Conservation (phyloP, 92 coral and sea anemone genomes). For the Parazoanthus darwini region DNA sequence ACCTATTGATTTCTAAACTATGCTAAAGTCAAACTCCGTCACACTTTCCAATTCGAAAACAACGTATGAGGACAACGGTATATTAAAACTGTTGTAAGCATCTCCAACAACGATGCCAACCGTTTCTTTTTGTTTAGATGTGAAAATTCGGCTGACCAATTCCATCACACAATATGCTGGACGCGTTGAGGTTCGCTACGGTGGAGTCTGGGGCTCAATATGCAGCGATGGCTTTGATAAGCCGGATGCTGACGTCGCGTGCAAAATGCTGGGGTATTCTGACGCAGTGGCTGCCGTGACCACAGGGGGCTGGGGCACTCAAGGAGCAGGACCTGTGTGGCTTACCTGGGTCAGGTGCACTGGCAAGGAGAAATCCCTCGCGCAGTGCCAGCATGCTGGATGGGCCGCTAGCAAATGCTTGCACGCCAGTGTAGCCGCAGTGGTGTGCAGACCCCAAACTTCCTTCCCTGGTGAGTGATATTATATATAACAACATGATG, state of each 20-base stretch:
- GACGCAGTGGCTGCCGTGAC: slow-evolving; percentile 9
- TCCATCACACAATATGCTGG: background rate
- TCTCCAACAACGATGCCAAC: too few species aligned
- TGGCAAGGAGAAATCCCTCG: background rate
- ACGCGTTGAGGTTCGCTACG: slow-evolving; percentile 15
- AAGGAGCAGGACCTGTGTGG: slow-evolving; percentile 4
- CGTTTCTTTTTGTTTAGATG: background rate
- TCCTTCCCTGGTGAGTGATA: background rate
- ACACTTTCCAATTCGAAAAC: too few species aligned
- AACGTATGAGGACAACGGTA: too few species aligned
- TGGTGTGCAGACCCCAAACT: background rate
- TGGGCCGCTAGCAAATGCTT: background rate
- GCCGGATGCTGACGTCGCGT: slow-evolving; percentile 1
- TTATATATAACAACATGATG: background rate
- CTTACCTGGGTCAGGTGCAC: background rate
- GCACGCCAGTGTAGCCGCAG: background rate
- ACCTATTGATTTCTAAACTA: too few species aligned
- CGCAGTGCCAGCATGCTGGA: slow-evolving; percentile 14
- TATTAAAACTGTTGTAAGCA: too few species aligned
- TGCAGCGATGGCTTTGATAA: slow-evolving; percentile 27
- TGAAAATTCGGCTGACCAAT: background rate
- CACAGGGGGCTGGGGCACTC: background rate
- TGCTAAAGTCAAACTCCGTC: too few species aligned
- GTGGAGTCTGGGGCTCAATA: slow-evolving; percentile 22
- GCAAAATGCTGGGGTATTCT: slow-evolving; percentile 31